phyloP scores from a whole-genome alignment of 2,888 invertebrate genomes.

The Boloria selene region DNA sequence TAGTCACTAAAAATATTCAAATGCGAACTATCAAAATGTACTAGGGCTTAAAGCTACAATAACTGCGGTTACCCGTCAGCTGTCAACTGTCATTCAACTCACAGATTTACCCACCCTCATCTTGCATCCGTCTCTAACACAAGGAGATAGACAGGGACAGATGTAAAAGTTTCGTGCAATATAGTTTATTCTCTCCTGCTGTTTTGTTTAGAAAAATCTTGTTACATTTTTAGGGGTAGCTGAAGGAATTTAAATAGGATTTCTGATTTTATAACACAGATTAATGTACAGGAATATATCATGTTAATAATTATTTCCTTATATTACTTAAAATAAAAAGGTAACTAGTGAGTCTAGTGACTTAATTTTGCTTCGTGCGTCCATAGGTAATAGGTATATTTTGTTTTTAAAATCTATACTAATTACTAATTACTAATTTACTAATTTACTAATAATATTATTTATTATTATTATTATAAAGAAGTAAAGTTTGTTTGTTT shows the following conservation, averaged over 20 bases:
- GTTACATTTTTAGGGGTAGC: conserved; percentile 26
- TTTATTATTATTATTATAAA: no score
- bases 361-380: no score
- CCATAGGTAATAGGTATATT: no score
- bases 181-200: conserved; percentile 7
- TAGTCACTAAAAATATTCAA: conserved; percentile 9
- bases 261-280: not conserved
- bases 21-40: not conserved
- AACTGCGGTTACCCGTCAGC: conserved; percentile 47
- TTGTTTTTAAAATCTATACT: no score
- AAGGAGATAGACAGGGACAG: conserved; percentile 19
- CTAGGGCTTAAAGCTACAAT: conserved; percentile 32
- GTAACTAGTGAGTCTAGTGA: no score
- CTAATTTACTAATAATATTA: no score
- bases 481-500: no score
- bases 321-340: no score
- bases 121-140: conserved; percentile 33
- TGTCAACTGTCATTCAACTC: conserved; percentile 71
- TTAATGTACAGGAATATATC: no score
- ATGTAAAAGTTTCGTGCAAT: conserved; percentile 37
- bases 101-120: conserved; percentile 57
- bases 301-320: no score
- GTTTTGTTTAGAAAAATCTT: conserved; percentile 28
- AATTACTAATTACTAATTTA: no score
- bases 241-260: conserved; percentile 8